Percentiles rank a stretch among this genome's conserved stretches.
These are phyloP conservation scores for Platorchestia sp. DNA, from an alignment of 1,140 invertebrate species.

Conservation along the genomic window DNA sequence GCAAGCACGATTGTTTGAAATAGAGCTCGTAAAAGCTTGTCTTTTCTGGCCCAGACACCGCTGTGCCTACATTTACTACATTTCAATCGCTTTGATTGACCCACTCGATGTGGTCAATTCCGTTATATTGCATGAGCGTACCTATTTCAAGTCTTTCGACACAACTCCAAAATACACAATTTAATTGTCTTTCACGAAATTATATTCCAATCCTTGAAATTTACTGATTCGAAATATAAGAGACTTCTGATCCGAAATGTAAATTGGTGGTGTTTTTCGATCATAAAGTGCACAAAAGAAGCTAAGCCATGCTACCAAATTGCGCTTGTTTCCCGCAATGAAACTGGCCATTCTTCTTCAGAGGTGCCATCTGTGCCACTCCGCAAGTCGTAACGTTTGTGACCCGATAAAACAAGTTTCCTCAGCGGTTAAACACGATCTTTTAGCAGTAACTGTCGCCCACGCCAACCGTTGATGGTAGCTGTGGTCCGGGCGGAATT, in stretches of 20 bases:
- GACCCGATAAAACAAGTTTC: background rate
- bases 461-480: background rate
- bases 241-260: too few species aligned
- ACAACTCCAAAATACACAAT: background rate
- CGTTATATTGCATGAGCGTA: background rate
- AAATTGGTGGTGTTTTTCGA: too few species aligned
- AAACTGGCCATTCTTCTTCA: background rate
- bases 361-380: background rate
- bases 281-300: background rate
- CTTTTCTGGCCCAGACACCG: background rate
- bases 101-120: background rate
- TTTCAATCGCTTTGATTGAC: background rate
- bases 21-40: background rate
- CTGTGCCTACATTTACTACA: background rate
- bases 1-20: background rate
- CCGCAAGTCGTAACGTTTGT: background rate
- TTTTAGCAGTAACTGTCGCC: background rate
- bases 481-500: background rate
- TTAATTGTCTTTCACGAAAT: background rate
- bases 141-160: background rate
- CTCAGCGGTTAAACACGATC: background rate
- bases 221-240: too few species aligned
- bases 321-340: background rate
- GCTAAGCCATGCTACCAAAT: background rate
- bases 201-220: background rate